Evolutionary conservation across 2,797 vertebrate genomes (phyloP), one percentile per base, ranked within the genome.

Genomic region (Microcaecilia unicolor): DNA sequence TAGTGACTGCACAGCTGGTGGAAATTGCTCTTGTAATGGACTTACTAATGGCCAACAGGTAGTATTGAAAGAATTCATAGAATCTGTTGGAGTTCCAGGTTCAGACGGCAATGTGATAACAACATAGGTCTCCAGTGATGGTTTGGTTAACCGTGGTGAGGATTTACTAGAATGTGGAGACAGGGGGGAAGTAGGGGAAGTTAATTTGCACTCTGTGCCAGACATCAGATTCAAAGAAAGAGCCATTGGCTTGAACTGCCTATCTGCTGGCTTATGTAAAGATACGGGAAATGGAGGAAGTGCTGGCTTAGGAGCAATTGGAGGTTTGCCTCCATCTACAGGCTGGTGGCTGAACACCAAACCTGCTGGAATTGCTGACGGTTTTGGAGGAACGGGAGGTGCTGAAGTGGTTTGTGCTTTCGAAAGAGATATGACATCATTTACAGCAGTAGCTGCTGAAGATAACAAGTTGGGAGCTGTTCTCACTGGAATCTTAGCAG

Each of bases 91-190:
- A 60, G 93, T 97, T 27, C 92, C 87, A 51, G 92, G 90, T 58
- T 97, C 93, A 58, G 93, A 98, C 33, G 95, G 95, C 63, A 99
- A 77, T 3, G 95, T 99, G 70, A 99, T 99, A 18, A 99, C 93
- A 27, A 96, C 95, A 29, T 96, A 99, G 1, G 94, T 97, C 69
- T 97, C 90, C 50, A 63, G 70, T 50, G 91, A 83, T 47, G 85
- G 85, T 76, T 88, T 93, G 9, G 81, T 70, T 67, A 89, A 52
- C 57, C 91, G 90, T 12, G 84, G 84, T 26, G 84, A 87, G 42
- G 83, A 83, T 50, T 82, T 84, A 41, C 81, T 84, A 26, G 84
- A 86, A 31, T 85, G 77, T 21, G 95, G 94, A 54, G 94, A 97
- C 37, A 94, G 48, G 14, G 94, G 94, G 24, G 95, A 98, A 41